Evolutionary conservation across 2,797 vertebrate genomes (phyloP).

Genomic region (Xerus rutilus): DNA sequence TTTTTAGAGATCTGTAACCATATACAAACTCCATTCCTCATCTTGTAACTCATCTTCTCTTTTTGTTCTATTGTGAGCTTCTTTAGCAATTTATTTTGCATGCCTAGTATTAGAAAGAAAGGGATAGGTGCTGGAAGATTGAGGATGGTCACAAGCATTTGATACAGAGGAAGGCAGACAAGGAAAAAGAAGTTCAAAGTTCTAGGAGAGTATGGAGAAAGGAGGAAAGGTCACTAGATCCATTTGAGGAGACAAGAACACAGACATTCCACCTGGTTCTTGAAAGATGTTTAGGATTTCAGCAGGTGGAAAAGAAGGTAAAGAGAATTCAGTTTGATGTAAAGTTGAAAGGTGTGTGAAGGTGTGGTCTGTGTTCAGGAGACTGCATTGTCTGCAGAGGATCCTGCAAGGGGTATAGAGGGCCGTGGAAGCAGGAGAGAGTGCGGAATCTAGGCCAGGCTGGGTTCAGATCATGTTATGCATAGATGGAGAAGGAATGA

Average conservation of each 20-base stretch:
- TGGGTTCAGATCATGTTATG: accelerated
- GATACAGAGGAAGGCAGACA: neutral
- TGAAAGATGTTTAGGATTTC: neutral
- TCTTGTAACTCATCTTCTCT: neutral
- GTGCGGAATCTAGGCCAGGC: accelerated
- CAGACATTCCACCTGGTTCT: neutral
- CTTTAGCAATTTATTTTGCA: neutral
- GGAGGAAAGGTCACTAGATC: neutral
- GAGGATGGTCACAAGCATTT: neutral
- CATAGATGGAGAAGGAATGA: neutral
- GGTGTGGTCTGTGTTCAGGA: neutral
- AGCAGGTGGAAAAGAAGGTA: neutral
- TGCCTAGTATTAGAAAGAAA: neutral
- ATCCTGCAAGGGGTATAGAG: neutral
- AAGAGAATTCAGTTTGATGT: neutral
- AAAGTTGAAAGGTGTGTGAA: neutral
- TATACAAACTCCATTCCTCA: neutral
- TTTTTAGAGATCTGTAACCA: neutral
- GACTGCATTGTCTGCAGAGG: neutral
- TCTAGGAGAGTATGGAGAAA: no score
- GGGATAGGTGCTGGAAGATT: no score
- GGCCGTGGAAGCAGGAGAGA: neutral
- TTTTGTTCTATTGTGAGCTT: neutral
- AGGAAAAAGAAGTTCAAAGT: neutral
- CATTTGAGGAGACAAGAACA: no score